Evolutionary conservation across 2,113 vertebrate genomes (phyloP).

Genomic region (Phylloscopus whistleri): DNA sequence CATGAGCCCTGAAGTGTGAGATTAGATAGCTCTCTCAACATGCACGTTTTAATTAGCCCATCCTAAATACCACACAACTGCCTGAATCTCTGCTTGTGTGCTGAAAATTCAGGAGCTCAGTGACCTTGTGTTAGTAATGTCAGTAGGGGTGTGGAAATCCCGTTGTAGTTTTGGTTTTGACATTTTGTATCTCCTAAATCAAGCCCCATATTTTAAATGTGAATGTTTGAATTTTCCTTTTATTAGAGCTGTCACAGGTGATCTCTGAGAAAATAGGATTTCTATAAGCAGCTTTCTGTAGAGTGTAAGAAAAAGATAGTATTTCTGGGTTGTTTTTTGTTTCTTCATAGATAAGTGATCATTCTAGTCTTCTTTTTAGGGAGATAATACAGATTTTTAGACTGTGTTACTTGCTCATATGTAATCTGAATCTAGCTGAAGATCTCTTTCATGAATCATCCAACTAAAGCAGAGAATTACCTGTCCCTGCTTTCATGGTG

Average conservation of each 20-base stretch:
- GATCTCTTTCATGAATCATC: not conserved
- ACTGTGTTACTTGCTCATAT: not conserved
- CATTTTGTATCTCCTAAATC: not conserved
- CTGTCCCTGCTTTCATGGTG: not conserved
- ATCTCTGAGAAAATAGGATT: slow-evolving; percentile 57
- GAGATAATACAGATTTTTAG: not conserved
- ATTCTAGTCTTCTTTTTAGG: not conserved
- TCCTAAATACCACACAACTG: not conserved
- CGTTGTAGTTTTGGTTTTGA: not conserved
- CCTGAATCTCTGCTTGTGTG: not conserved
- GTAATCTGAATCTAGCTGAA: not conserved
- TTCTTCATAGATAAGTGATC: not conserved
- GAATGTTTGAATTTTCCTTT: slow-evolving; percentile 44
- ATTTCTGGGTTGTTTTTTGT: not conserved
- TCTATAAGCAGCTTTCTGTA: slow-evolving; percentile 34
- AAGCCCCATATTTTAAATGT: not conserved
- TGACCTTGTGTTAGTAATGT: not conserved
- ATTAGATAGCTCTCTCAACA: not conserved
- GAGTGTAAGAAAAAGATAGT: not conserved
- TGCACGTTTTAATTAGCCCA: not conserved
- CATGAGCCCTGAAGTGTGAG: not conserved
- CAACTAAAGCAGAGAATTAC: not conserved
- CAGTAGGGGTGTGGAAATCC: not conserved
- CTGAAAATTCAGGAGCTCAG: not conserved
- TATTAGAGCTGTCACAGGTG: slow-evolving; percentile 64